Evolutionary conservation across 2,113 vertebrate genomes (phyloP).

Genomic region (Aythya baeri): DNA sequence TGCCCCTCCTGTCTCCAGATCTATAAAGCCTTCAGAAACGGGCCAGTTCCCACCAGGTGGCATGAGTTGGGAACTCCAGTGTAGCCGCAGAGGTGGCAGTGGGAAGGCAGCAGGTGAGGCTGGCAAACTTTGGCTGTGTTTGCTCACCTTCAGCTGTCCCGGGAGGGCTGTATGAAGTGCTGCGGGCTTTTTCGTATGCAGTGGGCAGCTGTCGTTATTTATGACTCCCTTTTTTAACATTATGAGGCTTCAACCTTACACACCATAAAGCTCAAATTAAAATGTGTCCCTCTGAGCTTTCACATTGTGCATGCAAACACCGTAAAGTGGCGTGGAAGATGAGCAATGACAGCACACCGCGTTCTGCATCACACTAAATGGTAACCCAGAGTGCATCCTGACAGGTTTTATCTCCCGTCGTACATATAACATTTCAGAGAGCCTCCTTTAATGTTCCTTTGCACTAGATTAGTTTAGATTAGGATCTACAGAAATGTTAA

Average conservation of each 20-base stretch:
- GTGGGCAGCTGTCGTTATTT: neutral
- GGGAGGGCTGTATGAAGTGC: neutral
- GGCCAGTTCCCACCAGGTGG: neutral
- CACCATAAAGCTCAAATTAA: neutral
- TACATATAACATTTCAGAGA: neutral
- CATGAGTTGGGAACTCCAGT: neutral
- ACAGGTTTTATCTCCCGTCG: neutral
- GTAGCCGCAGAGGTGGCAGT: accelerated
- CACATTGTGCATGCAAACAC: accelerated
- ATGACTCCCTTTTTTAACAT: neutral
- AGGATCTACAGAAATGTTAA: neutral
- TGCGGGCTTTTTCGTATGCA: neutral
- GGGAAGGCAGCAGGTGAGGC: neutral
- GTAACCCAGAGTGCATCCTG: neutral
- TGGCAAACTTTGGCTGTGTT: neutral
- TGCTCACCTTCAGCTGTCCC: neutral
- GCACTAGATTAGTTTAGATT: neutral
- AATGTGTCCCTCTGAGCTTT: neutral
- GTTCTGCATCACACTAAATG: neutral
- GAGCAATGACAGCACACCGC: neutral
- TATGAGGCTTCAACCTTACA: neutral
- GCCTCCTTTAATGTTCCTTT: neutral
- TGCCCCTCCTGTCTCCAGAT: too few relatives aligned
- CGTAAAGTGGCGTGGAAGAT: neutral
- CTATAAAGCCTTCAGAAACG: neutral